Base-by-base conservation (phyloP, 1,140 invertebrate genomes). In the Notospermus geniculatus region DNA sequence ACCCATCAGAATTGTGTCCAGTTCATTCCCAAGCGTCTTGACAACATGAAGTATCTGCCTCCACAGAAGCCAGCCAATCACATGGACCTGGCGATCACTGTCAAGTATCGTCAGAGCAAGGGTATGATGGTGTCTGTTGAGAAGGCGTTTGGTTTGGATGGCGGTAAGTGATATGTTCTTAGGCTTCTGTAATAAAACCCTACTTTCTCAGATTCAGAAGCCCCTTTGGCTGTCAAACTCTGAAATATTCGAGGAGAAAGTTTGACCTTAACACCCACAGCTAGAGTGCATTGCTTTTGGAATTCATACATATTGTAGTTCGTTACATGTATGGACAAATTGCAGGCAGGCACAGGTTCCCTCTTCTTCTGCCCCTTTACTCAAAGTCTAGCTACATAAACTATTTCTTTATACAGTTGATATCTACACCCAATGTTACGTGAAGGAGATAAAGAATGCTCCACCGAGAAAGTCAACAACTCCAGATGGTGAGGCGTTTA, bases 101-200 rank as follows among this genome's bases (percentile, higher is more conserved):
- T 81, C 4, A 62, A 73, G 19, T 81, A 81, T 54, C 65, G 72
- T 30, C 63, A 74, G 27, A 68, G 74, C 15, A 67, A 69, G 46
- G 79, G 79, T 19, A 69, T 80, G 15, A 68, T 65, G 29, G 59
- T 79, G 11, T 68, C 71, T 32, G 68, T 77, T 4, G 71, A 75
- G 27, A 65, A 74, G 56, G 74, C 71, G 11, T 74, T 68, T 65
- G 73, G 71, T 30, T 60, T 81, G 30, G 73, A 71, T 65, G 71
- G 79, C 80, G 63, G 63, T 58, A 43, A 39, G 15, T 17, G 9
- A 4, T 22, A 55, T 9, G 17, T 7, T 41, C 19, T 62, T 56
- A 28, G 32, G 50, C 46, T n/a, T n/a, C n/a, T n/a, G n/a, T 17
- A 17, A 11, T 30, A 17, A 22, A n/a, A 27, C n/a, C 11, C 23